A percentile compares a stretch with the other conserved stretches of the same genome.
phyloP scores from a whole-genome alignment of 2,888 invertebrate species.

The Limnephilus rhombicus region DNA sequence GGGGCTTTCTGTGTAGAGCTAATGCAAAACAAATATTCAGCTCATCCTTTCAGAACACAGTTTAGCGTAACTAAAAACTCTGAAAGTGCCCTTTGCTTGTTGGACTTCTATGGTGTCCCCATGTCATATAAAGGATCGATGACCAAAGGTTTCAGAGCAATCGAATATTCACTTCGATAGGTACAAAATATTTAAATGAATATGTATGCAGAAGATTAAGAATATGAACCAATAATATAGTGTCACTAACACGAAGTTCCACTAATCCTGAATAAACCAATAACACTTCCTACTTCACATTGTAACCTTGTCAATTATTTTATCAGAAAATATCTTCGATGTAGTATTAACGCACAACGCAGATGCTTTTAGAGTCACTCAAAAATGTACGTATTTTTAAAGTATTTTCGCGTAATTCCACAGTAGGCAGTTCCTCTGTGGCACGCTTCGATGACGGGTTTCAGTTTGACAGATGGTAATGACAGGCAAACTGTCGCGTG shows the following conservation, averaged over 20 bases:
- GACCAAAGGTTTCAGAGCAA: neutral
- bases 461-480: constrained; percentile 12
- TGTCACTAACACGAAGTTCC: too few relatives aligned
- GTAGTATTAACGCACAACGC: neutral
- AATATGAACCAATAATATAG: too few relatives aligned
- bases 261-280: neutral
- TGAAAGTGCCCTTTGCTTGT: neutral
- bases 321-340: neutral
- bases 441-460: neutral
- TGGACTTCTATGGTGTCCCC: neutral
- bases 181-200: neutral
- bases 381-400: neutral
- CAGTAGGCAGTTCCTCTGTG: neutral
- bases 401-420: neutral
- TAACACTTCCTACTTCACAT: neutral
- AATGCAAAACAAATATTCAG: too few relatives aligned
- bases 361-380: neutral
- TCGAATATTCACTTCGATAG: neutral
- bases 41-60: too few relatives aligned
- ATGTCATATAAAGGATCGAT: neutral
- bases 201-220: neutral
- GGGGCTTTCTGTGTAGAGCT: too few relatives aligned
- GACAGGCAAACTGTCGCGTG: neutral
- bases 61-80: too few relatives aligned
- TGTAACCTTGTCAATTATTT: neutral